Evolutionary conservation across 2,797 vertebrate genomes (phyloP).

Genomic region (Manis crassicaudata): DNA sequence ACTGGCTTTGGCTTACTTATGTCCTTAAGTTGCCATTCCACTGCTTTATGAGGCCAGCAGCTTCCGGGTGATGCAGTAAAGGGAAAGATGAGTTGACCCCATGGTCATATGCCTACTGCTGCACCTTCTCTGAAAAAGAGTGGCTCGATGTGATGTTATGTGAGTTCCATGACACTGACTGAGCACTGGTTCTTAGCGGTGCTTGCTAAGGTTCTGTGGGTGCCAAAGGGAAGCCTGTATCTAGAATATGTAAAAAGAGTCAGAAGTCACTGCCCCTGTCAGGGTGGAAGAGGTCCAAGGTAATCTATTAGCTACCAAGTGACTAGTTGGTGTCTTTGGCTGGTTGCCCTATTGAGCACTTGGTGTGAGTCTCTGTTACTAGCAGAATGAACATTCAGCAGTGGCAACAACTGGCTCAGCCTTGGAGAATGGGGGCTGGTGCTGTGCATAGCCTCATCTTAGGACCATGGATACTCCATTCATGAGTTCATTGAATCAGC

Average conservation of each 20-base stretch:
- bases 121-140: background rate
- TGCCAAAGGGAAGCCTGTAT: background rate
- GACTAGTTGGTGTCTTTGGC: background rate
- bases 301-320: background rate
- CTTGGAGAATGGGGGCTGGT: background rate
- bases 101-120: background rate
- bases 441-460: background rate
- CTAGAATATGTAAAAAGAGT: background rate
- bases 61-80: background rate
- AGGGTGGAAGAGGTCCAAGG: background rate
- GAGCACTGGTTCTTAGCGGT: background rate
- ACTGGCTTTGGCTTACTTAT: background rate
- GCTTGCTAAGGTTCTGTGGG: background rate
- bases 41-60: background rate
- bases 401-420: background rate
- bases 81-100: background rate
- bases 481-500: background rate
- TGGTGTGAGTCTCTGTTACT: background rate
- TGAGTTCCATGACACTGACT: background rate
- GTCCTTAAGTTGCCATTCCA: background rate
- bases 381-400: background rate
- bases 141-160: background rate
- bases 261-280: background rate
- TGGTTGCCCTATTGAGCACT: background rate
- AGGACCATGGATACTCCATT: background rate